Evolutionary conservation across 2,888 invertebrate species (phyloP).

Genomic region (Drosophila cognata): DNA sequence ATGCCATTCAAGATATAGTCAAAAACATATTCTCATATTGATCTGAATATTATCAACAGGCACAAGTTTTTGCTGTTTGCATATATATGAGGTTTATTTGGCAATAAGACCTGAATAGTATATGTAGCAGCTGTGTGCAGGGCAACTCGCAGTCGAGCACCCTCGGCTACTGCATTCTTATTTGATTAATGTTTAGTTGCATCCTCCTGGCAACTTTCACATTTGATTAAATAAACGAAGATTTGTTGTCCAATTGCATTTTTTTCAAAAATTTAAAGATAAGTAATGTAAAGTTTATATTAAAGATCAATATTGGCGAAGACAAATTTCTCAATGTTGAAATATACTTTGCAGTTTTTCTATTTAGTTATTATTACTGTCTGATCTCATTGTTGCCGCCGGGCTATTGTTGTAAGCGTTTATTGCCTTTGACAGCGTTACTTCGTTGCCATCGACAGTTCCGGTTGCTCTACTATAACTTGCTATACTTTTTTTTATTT

Average conservation of each 20-base stretch:
- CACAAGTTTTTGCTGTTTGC: neutral
- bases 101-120: neutral
- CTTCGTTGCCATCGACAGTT: conserved; percentile 75
- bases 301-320: neutral
- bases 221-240: neutral
- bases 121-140: neutral
- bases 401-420: conserved; percentile 59
- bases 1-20: neutral
- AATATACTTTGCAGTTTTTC: neutral
- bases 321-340: neutral
- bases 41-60: neutral
- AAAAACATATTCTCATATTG: neutral
- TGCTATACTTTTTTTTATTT: neutral
- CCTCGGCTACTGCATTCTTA: neutral
- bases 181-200: neutral
- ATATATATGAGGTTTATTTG: no score
- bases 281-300: neutral
- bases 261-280: neutral
- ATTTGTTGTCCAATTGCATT: neutral
- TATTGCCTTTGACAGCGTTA: conserved; percentile 73
- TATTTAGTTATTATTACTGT: conserved; percentile 5
- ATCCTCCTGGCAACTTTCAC: neutral
- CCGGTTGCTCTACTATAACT: conserved; percentile 42
- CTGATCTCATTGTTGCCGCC: conserved; percentile 14
- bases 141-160: neutral